Base-by-base conservation (phyloP, 2,888 invertebrate genomes). In the Patella ulyssiponensis region DNA sequence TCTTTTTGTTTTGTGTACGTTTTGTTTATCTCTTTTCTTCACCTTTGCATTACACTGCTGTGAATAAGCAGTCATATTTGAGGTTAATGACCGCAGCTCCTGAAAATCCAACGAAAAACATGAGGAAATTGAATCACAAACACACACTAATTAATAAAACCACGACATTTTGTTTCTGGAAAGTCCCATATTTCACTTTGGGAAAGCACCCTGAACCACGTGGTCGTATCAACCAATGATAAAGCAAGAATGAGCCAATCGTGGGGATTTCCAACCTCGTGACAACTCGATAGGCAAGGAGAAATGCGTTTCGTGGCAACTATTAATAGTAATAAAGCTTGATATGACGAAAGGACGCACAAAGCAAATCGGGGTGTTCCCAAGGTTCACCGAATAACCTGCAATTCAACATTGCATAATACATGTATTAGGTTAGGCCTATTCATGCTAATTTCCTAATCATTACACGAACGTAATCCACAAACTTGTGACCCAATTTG, bases 181-280 rank as follows among this genome's bases (percentile, higher is more conserved):
- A 64, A 64, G 64, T 64, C 64, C 64, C 64, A 20, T 23, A 64
- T 64, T 64, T 20, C 20, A 20, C 11, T 64, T 64, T 64, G 64
- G 64, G 64, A 64, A 64, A 64, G 64, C 23, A 64, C 64, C 64
- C 23, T 23, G 23, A 20, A 14, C 12, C 64, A 64, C 64, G 64
- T 64, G 64, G 23, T 15, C 20, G 23, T 20, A 64, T 64, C 3
- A 20, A 23, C 64, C 20, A 64, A 64, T 64, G 20, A 64, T 23
- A 64, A 23, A 23, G 64, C 12, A 20, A 23, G 9, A 44, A 44
- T 44, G 44, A 9, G 9, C 44, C 44, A 44, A 64, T 64, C 23
- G 20, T 64, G 64, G 64, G 64, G 64, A 64, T 23, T 64, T 64
- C 64, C 64, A 44, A 44, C 64, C 64, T 64, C 64, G 64, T 64